phyloP scores from a whole-genome alignment of 2,797 vertebrate genomes.

The Smutsia temminckii region DNA sequence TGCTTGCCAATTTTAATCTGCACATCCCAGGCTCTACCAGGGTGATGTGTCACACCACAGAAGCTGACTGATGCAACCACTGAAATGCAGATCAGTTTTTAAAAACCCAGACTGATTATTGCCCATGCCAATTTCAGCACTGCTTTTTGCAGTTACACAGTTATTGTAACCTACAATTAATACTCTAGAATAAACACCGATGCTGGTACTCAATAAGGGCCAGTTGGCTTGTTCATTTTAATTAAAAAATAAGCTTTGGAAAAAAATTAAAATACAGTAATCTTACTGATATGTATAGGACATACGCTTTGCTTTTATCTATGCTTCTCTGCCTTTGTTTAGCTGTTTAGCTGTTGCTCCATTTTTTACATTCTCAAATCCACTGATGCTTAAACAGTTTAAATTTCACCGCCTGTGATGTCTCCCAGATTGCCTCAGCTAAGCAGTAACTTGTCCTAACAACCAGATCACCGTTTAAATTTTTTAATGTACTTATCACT shows the following conservation, averaged over 20 bases:
- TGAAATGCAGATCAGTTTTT: not conserved
- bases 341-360: not conserved
- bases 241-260: not conserved
- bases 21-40: not conserved
- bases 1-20: not conserved
- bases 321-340: not conserved
- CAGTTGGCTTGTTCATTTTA: not conserved
- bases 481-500: not conserved
- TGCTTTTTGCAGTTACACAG: not conserved
- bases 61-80: not conserved
- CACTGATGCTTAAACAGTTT: not conserved
- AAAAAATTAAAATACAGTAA: not conserved
- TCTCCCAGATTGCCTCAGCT: not conserved
- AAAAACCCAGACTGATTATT: not conserved
- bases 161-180: conserved; percentile 21
- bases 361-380: not conserved
- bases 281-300: not conserved
- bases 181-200: not conserved
- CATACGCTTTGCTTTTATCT: not conserved
- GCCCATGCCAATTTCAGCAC: not conserved
- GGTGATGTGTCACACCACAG: not conserved
- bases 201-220: not conserved
- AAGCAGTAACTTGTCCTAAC: not conserved
- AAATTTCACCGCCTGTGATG: not conserved
- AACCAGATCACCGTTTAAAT: not conserved